Base-by-base conservation (phyloP, 1,140 invertebrate genomes). In the Ceratitis capitata region DNA sequence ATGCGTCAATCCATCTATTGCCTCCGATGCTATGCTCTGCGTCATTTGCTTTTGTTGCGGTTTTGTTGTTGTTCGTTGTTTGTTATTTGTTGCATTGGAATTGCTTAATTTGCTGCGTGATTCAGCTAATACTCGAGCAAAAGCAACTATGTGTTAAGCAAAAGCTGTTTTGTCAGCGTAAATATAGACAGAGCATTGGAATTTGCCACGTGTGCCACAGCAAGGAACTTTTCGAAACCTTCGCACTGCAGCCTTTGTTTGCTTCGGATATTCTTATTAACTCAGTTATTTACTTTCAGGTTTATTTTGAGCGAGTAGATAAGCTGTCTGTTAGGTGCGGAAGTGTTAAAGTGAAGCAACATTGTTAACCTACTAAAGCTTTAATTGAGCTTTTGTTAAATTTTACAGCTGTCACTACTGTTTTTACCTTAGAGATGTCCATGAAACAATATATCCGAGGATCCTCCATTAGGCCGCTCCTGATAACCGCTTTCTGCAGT, bases 61-160 rank as follows among this genome's bases (percentile, higher is more conserved):
- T n/a, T n/a, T n/a, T n/a, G n/a, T n/a, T n/a, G n/a, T n/a, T 1
- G 32, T 12, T 19, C 29, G 61, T 69, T 35, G 61, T 32, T 69
- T 69, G 61, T 69, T 35, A 32, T 32, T 69, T 69, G 32, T 35
- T 35, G 61, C 61, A 69, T 39, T 39, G 61, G 29, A 69, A 69
- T 39, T 69, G 61, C 61, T 69, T 69, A 69, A 69, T 69, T 69
- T 69, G 61, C 14, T 19, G 32, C 61, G n/a, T 69, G 61, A 35
- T 69, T 69, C n/a, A 19, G 61, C 61, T 69, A 69, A 35, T 61
- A 32, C 29, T 32, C 26, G 61, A 69, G 61, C 32, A 35, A 35
- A 69, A 35, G 61, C 61, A 32, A 32, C 61, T 61, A 26, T n/a
- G n/a, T n/a, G n/a, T n/a, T n/a, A n/a, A n/a, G n/a, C n/a, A n/a